Evolutionary conservation across 2,797 vertebrate genomes (phyloP).

Genomic region (Xenops minutus): DNA sequence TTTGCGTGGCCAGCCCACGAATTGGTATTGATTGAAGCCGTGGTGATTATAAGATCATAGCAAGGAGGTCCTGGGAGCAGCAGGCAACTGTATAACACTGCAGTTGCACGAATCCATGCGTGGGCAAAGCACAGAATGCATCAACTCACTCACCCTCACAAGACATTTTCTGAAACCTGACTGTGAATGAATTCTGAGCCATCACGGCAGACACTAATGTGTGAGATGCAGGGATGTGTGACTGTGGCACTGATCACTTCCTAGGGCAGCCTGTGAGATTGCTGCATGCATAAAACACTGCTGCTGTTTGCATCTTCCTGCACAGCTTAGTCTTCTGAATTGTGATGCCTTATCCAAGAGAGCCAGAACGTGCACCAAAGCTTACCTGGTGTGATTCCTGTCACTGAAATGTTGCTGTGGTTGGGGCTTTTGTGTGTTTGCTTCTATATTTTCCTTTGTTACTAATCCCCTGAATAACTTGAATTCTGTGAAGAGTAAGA

Average conservation of each 20-base stretch:
- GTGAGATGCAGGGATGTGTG: constrained; percentile 4
- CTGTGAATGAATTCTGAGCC: constrained; percentile 11
- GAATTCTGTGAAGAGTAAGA: neutral
- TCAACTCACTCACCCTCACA: constrained; percentile 41
- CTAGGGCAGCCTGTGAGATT: neutral
- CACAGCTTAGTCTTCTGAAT: constrained; percentile 10
- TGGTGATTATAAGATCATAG: neutral
- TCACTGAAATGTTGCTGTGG: neutral
- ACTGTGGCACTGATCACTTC: constrained; percentile 4
- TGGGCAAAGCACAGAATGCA: constrained; percentile 43
- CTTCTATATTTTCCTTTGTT: constrained; percentile 8
- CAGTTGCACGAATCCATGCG: constrained; percentile 31
- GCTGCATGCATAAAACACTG: constrained; percentile 32
- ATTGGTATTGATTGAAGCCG: neutral
- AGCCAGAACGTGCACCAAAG: neutral
- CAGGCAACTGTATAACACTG: constrained; percentile 16
- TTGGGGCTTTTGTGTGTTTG: constrained; percentile 10
- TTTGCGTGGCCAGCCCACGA: constrained; percentile 14
- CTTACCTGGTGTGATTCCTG: constrained; percentile 21
- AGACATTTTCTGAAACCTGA: constrained; percentile 29
- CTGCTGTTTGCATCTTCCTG: constrained; percentile 37
- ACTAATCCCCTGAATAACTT: neutral
- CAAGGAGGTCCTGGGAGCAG: constrained; percentile 56
- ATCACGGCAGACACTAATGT: neutral
- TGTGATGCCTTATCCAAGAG: neutral